These are phyloP conservation scores for Bathybates hornii DNA, from an alignment of 2,113 vertebrate genomes.

Conservation along the genomic window DNA sequence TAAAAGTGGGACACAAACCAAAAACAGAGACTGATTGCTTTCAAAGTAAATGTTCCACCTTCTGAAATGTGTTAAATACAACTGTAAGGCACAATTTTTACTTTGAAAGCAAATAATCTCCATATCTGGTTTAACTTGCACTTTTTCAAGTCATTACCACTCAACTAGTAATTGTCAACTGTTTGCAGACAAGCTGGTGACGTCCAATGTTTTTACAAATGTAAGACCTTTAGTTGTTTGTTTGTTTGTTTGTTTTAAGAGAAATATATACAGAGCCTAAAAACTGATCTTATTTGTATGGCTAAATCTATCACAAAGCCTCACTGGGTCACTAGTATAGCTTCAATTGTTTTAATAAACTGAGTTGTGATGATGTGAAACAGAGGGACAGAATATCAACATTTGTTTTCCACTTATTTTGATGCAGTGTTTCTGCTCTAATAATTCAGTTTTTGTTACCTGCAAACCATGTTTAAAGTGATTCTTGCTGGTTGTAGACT, in stretches of 20 bases:
- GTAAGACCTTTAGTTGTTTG: neutral
- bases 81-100: neutral
- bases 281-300: neutral
- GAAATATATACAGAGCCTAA: neutral
- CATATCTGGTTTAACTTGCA: neutral
- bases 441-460: neutral
- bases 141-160: neutral
- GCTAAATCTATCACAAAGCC: neutral
- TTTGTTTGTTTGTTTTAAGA: neutral
- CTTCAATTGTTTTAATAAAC: neutral
- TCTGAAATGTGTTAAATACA: neutral
- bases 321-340: neutral
- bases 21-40: neutral
- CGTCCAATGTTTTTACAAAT: accelerated
- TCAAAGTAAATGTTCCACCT: neutral
- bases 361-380: neutral
- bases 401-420: neutral
- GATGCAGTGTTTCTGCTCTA: neutral
- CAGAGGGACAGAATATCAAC: neutral
- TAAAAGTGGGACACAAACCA: neutral
- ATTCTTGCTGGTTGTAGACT: neutral
- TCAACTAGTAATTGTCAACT: neutral
- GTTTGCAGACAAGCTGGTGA: neutral
- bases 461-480: neutral
- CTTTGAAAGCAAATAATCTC: neutral